Conservation (phyloP, 30 jellyfish, hydroid and myxozoan species). For the Morbakka virulenta region DNA sequence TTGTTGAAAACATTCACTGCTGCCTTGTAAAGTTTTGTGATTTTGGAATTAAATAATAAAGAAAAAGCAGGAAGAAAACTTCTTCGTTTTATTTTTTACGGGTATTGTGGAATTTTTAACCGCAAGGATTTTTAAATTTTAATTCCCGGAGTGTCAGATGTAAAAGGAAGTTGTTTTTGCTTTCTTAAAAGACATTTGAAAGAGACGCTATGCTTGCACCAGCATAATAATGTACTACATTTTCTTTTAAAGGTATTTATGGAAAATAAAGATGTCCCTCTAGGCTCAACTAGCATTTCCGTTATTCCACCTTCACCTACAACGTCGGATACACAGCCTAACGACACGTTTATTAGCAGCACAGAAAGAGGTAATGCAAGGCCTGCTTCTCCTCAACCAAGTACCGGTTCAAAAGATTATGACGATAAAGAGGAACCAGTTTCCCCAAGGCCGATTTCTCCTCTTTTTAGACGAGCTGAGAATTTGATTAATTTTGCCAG, state of each 20-base stretch:
- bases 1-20: no score
- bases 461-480: slow-evolving; percentile 60
- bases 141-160: no score
- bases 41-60: no score
- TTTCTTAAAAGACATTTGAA: background rate
- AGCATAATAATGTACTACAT: background rate
- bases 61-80: no score
- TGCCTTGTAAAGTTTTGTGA: no score
- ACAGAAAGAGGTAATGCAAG: slow-evolving; percentile 5
- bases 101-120: no score
- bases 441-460: slow-evolving; percentile 58
- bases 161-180: no score
- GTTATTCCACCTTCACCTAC: slow-evolving; percentile 78
- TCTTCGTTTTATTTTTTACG: no score
- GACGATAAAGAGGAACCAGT: slow-evolving; percentile 33
- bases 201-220: background rate
- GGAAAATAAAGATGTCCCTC: background rate
- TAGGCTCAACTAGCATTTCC: slow-evolving; percentile 11
- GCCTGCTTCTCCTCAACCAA: no score
- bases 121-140: no score
- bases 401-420: slow-evolving; percentile 1
- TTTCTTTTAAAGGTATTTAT: no score
- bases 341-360: slow-evolving; percentile 8
- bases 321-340: slow-evolving; percentile 6
- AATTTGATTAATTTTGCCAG: slow-evolving; percentile 54